Evolutionary conservation across 2,113 vertebrate genomes (phyloP).

Genomic region (Bubo bubo): DNA sequence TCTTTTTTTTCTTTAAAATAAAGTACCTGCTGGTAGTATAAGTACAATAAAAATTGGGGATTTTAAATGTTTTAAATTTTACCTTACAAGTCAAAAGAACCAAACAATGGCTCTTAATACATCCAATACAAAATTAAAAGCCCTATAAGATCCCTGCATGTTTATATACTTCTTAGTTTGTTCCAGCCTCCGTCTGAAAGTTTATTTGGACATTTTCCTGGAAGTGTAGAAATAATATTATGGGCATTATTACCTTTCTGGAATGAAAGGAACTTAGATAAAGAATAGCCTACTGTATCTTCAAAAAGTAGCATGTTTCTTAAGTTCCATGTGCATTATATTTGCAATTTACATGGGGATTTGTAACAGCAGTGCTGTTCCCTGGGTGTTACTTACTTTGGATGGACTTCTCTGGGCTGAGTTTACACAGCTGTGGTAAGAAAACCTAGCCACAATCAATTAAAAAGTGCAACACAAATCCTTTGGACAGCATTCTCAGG

Average conservation of each 20-base stretch:
- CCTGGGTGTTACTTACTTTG: constrained; percentile 49
- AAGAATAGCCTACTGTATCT: constrained; percentile 51
- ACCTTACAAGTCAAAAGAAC: background rate
- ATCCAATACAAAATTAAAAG: constrained; percentile 26
- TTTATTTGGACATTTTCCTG: constrained; percentile 1
- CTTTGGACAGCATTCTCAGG: constrained; percentile 51
- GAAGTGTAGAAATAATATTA: constrained; percentile 5
- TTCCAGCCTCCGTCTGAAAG: constrained; percentile 9
- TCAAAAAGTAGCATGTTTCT: constrained; percentile 44
- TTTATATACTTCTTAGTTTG: background rate
- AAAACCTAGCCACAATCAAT: constrained; percentile 58
- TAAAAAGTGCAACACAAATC: constrained; percentile 53
- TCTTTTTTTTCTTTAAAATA: background rate
- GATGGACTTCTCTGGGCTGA: constrained; percentile 46
- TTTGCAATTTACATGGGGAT: constrained; percentile 74
- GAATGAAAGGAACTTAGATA: constrained; percentile 35
- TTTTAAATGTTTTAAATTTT: background rate
- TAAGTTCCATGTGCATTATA: constrained; percentile 29
- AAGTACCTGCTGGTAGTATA: background rate
- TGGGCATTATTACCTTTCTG: background rate
- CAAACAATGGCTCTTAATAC: background rate
- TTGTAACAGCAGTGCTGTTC: constrained; percentile 24
- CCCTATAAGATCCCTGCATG: background rate
- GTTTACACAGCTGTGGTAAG: constrained; percentile 77
- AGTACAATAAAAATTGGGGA: background rate